phyloP scores from a whole-genome alignment of 2,888 invertebrate genomes.

The Euzophera pinguis region DNA sequence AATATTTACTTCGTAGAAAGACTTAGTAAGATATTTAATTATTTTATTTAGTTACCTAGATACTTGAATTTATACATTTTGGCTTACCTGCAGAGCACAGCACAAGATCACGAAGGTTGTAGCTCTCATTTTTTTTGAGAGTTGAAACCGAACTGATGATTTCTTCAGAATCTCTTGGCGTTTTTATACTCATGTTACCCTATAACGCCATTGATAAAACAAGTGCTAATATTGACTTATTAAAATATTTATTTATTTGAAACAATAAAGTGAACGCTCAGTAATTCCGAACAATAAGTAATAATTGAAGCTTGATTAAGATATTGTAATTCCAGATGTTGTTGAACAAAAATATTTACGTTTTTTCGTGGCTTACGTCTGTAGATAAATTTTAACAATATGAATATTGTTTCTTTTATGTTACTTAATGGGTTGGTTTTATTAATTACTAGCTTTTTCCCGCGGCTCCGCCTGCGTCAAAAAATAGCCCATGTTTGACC shows the following conservation, averaged over 20 bases:
- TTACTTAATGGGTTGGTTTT: too few relatives aligned
- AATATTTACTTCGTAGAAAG: too few relatives aligned
- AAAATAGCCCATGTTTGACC: too few relatives aligned
- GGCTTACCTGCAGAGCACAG: slow-evolving; percentile 68
- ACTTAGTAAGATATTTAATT: too few relatives aligned
- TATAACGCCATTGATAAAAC: slow-evolving; percentile 10
- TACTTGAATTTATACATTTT: neutral
- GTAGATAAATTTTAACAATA: too few relatives aligned
- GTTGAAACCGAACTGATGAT: slow-evolving; percentile 67
- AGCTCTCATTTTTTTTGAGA: slow-evolving; percentile 68
- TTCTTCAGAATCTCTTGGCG: slow-evolving; percentile 22
- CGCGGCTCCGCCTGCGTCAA: too few relatives aligned
- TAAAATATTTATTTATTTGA: slow-evolving; percentile 34
- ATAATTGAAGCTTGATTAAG: slow-evolving; percentile 47
- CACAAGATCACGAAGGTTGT: slow-evolving; percentile 70
- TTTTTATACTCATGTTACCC: slow-evolving; percentile 51
- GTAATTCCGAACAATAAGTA: slow-evolving; percentile 48
- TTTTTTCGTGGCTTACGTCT: too few relatives aligned
- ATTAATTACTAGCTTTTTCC: too few relatives aligned
- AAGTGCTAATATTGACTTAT: slow-evolving; percentile 45
- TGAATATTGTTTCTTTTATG: too few relatives aligned
- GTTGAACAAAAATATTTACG: neutral
- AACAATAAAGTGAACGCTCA: slow-evolving; percentile 41
- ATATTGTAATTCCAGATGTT: slow-evolving; percentile 29
- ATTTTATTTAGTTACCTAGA: too few relatives aligned